Base-by-base conservation (phyloP, 1,140 invertebrate genomes). In the Rhyacophila brunnea region DNA sequence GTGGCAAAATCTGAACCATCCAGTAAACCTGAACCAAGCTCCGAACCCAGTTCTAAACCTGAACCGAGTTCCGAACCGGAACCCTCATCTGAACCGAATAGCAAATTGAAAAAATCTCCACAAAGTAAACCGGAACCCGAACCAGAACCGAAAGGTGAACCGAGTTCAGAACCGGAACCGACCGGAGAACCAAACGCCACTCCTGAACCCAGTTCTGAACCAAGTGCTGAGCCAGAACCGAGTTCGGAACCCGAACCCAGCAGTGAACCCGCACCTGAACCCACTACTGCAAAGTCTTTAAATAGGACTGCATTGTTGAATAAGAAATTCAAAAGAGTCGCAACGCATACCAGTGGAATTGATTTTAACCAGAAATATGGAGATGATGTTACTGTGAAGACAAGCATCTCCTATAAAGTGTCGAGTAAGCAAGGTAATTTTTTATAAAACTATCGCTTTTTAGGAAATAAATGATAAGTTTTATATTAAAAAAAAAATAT, bases 351-450 rank as follows among this genome's bases (percentile, higher is more conserved):
- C 11, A 73, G 75, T 42, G 73, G 73, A 42, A 67, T 77, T 14
- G 70, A 80, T 49, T 74, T 78, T 54, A 75, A 35, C 23, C 47
- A 77, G 51, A 69, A 78, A 59, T 67, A 77, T 19, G 75, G 74
- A 6, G 71, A 80, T 38, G 84, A 86, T 54, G 81, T 87, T 28
- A 84, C 83, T 6, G 85, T 88, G 15, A 84, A 86, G 67, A 88
- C 86, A 1, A 88, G 87, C 66, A 84, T 89, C 5, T 88, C 87
- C 1, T 88, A 85, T 70, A 82, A 85, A 66, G 85, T 89, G 50
- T 88, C 85, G 68, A 83, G 63, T 23, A 65, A 58, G 46, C 63
- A 65, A 57, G 63, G 63, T 65, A 50, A 59, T 11, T 58, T 7
- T 40, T 42, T 38, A n/a, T 50, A 35, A 7, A 35, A 14, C 14